Base-by-base conservation (phyloP, 2,113 vertebrate genomes). In the Eonycteris spelaea region DNA sequence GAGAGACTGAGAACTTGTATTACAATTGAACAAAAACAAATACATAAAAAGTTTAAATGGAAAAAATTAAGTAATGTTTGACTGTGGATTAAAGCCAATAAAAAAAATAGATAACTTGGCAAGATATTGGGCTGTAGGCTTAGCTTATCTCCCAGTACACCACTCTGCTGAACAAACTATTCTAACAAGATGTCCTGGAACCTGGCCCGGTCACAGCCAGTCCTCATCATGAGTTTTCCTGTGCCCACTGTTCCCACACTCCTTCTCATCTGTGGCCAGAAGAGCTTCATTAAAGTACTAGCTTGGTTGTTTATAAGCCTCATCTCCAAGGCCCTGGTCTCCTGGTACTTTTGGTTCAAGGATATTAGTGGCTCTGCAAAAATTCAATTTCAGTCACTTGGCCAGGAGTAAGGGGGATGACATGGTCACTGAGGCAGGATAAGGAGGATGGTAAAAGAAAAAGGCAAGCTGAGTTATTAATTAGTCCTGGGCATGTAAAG, bases 311-410 rank as follows among this genome's bases (percentile, higher is more conserved):
- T 94, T 92, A 21, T 5, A 71, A 48, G 67, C 13, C 53, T 79
- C 6, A 13, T 82, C 21, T 63, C 63, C 40, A n/a, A 11, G 59
- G 38, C 10, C 18, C 11, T 45, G 40, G 40, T 53, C 28, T 95
- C 26, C 33, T 77, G 80, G 15, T 68, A 45, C 57, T 89, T 97
- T 68, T 65, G 33, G 53, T 80, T 96, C 65, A 97, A 45, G 45
- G 93, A 93, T 96, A 97, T 97, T 96, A 98, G 97, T 91, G 63
- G 59, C 33, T 95, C 35, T 83, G 91, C 45, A 71, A 84, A 96
- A 95, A 73, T 24, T 93, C 61, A 43, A 71, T 21, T 87, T 79
- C 16, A 63, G 65, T 85, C 85, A 57, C 4, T 21, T 74, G 83
- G 78, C 93, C 92, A 96, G 91, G 92, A 97, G 93, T 82, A 94